Base-by-base conservation (phyloP, 2,888 invertebrate species). In the Oxyteleia sp. region DNA sequence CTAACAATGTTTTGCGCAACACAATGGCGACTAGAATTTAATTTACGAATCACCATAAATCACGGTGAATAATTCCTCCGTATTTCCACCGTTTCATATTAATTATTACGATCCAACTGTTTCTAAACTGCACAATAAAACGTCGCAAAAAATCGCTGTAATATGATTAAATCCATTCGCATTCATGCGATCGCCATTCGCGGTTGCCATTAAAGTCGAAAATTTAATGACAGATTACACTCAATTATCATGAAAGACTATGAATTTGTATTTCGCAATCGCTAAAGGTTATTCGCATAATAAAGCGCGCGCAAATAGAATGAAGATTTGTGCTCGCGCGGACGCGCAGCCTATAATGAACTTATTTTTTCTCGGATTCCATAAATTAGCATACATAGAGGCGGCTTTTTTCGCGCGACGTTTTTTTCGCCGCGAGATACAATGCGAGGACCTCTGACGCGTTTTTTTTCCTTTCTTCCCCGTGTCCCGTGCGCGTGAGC, bases 191-290 rank as follows among this genome's bases (percentile, higher is more conserved):
- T 18, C 38, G 29, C 13, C 26, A 47, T 41, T 51, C 29, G 41
- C 29, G 29, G 8, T n/a, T 16, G 72, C 45, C 45, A 63, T 74
- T 74, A 68, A 76, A 59, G 38, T 26, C 61, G 53, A 69, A 69
- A 78, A 80, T 80, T 80, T 80, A 80, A 80, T 72, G 72, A 80
- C 66, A 59, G 66, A 66, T 68, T 80, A 13, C 59, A 57, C 59
- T 68, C 72, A 51, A 79, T 79, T 72, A 79, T 63, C 47, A 72
- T 59, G 64, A 72, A 64, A 59, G 61, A 80, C 45, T 80, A 72
- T 80, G 45, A 59, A 72, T 80, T 66, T 51, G 66, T 61, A 68
- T 80, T 23, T 66, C 15, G 57, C 79, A 72, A 80, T 59, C 61
- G 51, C 20, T 47, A 80, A 68, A 72, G 80, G 72, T 66, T 66